Evolutionary conservation across 2,888 invertebrate genomes (phyloP).

Genomic region (Lamellibrachia columna): DNA sequence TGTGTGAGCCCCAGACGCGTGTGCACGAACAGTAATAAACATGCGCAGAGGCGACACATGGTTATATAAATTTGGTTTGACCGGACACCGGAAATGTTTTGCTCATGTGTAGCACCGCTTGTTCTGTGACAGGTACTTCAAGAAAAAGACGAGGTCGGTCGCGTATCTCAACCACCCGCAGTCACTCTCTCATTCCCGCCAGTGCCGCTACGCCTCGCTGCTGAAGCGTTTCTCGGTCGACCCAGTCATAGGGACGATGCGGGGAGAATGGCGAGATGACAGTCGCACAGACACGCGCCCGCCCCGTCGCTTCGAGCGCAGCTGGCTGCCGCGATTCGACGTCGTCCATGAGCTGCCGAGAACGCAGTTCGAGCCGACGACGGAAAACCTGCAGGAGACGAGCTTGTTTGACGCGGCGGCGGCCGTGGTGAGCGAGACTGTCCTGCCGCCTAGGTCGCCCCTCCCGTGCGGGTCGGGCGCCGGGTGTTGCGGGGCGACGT

Average conservation of each 20-base stretch:
- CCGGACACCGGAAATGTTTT: background rate
- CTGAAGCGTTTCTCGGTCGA: background rate
- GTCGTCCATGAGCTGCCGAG: background rate
- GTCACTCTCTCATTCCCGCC: background rate
- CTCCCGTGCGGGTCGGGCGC: background rate
- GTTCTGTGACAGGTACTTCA: background rate
- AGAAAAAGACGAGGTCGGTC: background rate
- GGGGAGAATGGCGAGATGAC: background rate
- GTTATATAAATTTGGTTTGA: too few relatives aligned
- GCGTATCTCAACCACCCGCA: background rate
- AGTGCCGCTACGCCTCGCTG: background rate
- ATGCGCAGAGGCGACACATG: too few relatives aligned
- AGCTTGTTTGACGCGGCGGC: background rate
- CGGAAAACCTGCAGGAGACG: constrained; percentile 4
- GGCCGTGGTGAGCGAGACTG: background rate
- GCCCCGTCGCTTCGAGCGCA: background rate
- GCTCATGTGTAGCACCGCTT: background rate
- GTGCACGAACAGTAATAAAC: too few relatives aligned
- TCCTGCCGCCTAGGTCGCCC: background rate
- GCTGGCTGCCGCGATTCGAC: constrained; percentile 3
- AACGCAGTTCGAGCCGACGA: background rate
- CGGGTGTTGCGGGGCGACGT: background rate
- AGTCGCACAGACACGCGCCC: background rate
- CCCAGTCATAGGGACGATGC: background rate
- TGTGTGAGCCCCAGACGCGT: too few relatives aligned